phyloP scores from a whole-genome alignment of 1,140 invertebrate genomes.

The Atopsyche davidsoni region DNA sequence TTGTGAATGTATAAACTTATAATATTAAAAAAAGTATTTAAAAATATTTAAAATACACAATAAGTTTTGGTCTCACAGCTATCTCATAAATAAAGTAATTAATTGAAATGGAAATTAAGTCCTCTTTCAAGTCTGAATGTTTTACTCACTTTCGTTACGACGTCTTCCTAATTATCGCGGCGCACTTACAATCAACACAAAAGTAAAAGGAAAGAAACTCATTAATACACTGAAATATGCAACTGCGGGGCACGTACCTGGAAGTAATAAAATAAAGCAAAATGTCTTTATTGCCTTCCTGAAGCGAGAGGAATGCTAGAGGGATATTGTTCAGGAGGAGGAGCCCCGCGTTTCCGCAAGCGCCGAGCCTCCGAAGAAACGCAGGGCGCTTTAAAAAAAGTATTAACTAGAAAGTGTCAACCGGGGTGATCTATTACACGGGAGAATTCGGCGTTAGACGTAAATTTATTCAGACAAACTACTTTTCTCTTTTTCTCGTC shows the following conservation, averaged over 20 bases:
- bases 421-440: constrained; percentile 24
- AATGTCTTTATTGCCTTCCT: constrained; percentile 27
- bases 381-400: constrained; percentile 24
- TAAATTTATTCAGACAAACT: constrained; percentile 28
- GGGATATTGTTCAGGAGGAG: constrained; percentile 13
- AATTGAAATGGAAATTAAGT: no score
- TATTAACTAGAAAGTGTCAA: constrained; percentile 30
- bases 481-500: constrained; percentile 19
- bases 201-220: constrained; percentile 2
- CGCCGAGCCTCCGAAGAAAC: constrained; percentile 4
- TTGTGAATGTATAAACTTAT: no score
- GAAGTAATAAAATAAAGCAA: constrained; percentile 29
- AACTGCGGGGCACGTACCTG: constrained; percentile 15
- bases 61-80: no score
- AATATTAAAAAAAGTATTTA: no score
- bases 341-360: constrained; percentile 13
- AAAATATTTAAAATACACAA: no score
- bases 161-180: no score
- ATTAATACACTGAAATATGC: constrained; percentile 18
- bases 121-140: no score
- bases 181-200: no score
- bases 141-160: no score
- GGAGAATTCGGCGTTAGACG: constrained; percentile 22
- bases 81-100: no score
- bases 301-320: constrained; percentile 12